Base-by-base conservation (phyloP, 2,113 vertebrate genomes). In the Psittacula cyanocephala region DNA sequence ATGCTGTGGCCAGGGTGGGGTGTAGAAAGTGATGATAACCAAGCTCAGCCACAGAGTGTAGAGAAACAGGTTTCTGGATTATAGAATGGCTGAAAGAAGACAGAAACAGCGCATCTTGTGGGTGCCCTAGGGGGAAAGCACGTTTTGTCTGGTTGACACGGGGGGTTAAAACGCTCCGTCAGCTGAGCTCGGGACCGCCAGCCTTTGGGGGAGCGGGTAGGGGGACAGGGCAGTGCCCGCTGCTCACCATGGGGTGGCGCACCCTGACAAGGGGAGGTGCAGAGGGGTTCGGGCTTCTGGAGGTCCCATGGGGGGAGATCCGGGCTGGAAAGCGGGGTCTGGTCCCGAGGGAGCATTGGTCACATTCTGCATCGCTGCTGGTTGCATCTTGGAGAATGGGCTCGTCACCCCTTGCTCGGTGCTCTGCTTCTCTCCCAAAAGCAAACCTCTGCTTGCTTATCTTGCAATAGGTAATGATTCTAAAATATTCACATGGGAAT, bases 221-320 rank as follows among this genome's bases (percentile, higher is more conserved):
- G 17, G 53, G 11, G 18, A 33, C 18, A 13, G 53, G 29, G 31
- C 53, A 55, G 53, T 55, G 29, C 31, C 53, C 8, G 53, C 53
- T 33, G 29, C 53, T 55, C 29, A 20, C 29, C 11, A 19, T 12
- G 19, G 53, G 53, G 53, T 6, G 7, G 11, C 3, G 16, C 23
- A 5, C 13, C 13, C 13, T 16, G 53, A 17, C 5, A 28, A 17
- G 22, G 46, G 24, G 12, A 49, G n/a, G 24, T 10, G 28, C 10
- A 9, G 39, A 25, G 47, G 17, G 13, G 41, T 11, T 37, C 6
- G 9, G 10, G 16, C 28, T 25, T 13, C 13, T 24, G 43, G 29
- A 25, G 25, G 16, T 23, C 35, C 0, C 0, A 3, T 1, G 39
- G 8, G 16, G 7, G 31, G 65, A 19, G 43, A 20, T 9, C 27